A percentile compares a stretch with the other conserved stretches of the same genome.
Conservation (phyloP, 2,113 vertebrate species). For the Canis aureus region DNA sequence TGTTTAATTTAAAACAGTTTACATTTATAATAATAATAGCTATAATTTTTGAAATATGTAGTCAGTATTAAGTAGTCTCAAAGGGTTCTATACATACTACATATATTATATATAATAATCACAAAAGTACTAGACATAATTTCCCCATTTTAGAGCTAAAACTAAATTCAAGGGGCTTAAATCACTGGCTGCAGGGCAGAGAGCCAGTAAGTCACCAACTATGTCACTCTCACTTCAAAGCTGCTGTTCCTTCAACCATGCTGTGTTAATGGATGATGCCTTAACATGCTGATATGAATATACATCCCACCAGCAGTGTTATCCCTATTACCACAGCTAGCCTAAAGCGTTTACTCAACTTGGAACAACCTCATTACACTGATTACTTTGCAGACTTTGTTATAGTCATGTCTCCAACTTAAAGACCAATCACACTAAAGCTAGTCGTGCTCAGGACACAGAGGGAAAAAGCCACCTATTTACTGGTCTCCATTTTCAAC, state of each 20-base stretch:
- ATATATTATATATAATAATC: neutral
- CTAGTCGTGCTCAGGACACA: neutral
- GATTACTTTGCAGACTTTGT: neutral
- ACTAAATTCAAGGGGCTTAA: neutral
- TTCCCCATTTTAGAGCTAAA: neutral
- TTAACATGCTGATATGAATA: fast-evolving
- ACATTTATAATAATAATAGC: neutral
- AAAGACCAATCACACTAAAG: neutral
- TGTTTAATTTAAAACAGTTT: neutral
- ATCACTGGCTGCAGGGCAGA: neutral
- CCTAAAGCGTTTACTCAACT: neutral
- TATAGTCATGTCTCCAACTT: neutral
- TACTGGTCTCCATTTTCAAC: neutral
- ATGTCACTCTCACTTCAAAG: neutral
- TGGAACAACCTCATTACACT: neutral
- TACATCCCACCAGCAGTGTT: no score
- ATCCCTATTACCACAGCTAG: no score
- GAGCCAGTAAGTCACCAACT: neutral
- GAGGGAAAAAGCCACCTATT: fast-evolving
- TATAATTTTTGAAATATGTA: neutral
- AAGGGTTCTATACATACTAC: neutral
- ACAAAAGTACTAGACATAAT: neutral
- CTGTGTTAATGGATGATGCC: neutral
- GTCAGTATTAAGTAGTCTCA: neutral
- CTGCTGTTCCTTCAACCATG: no score